Evolutionary conservation across 2,797 vertebrate species (phyloP), one percentile per base, ranked within the genome.

Genomic region (Schizothorax lantsangensis): DNA sequence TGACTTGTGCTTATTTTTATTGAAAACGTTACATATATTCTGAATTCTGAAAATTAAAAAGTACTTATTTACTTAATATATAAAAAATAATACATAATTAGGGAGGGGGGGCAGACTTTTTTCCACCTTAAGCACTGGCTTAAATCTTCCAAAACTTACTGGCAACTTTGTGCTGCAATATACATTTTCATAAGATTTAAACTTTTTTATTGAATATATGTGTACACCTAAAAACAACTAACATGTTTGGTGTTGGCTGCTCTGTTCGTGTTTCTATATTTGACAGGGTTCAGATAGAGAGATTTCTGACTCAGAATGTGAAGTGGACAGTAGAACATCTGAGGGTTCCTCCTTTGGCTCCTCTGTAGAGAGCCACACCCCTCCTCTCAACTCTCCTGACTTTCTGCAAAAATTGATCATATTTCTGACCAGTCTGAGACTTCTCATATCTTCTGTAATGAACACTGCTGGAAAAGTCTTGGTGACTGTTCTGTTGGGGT

Each of bases 381-480:
- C 88, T 2, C 83, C 90, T 47, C 33, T 81, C 0, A 89, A 59
- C 2, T 93, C 95, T 0, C 93, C 95, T 2, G 92, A 93, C 82
- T 91, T 96, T 78, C 90, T 96, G 36, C 94, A 94, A 88, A 97
- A 96, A 89, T 87, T 0, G 0, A 90, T 94, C 0, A 88, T 94
- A 26, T 94, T 97, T 81, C 89, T 95, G 4, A 88, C 92, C 0
- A 94, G 92, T 71, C 78, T 97, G 38, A 94, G 92, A 83, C 86
- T 95, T 59, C 85, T 96, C 47, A 64, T 96, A 57, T 95, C 95
- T 10, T 86, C 95, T 19, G 88, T 96, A 79, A 93, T 96, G 91
- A 95, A 94, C 73, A 93, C 93, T 3, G 93, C 94, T 5, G 95
- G 94, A 21, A 96, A 96, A 89, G 93, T 96, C 59, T 93, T 96